Evolutionary conservation across 2,888 invertebrate species (phyloP).

Genomic region (Tetragonula carbonaria): DNA sequence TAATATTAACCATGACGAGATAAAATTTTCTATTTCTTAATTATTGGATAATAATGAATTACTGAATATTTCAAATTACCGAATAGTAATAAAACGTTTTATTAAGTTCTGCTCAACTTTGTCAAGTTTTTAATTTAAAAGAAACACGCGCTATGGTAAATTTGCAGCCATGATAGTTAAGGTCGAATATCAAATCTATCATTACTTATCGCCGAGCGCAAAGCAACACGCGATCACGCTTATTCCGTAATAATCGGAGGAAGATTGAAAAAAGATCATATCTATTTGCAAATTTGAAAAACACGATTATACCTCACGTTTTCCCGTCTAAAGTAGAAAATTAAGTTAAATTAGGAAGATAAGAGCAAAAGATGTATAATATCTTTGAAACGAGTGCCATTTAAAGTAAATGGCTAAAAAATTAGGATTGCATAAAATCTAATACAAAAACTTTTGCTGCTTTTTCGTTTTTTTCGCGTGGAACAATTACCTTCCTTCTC

Average conservation of each 20-base stretch:
- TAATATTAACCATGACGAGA: background rate
- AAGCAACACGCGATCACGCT: background rate
- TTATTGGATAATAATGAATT: too few relatives aligned
- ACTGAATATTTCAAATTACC: background rate
- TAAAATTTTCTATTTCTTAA: background rate
- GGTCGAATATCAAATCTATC: background rate
- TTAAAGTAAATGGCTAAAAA: background rate
- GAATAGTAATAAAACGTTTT: background rate
- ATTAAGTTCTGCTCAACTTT: background rate
- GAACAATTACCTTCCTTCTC: background rate
- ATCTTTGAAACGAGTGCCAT: background rate
- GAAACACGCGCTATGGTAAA: background rate
- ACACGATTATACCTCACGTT: background rate
- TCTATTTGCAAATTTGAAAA: background rate
- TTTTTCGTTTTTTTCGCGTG: background rate
- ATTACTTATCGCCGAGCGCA: too few relatives aligned
- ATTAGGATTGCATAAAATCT: background rate
- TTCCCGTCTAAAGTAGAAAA: background rate
- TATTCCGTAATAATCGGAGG: background rate
- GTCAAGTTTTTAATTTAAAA: background rate
- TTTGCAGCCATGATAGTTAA: background rate
- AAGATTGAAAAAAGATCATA: background rate
- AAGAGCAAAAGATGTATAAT: background rate
- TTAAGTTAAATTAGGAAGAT: background rate
- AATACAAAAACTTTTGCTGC: background rate